Conservation (phyloP, 2,888 invertebrate species). For the Penaeus monodon region DNA sequence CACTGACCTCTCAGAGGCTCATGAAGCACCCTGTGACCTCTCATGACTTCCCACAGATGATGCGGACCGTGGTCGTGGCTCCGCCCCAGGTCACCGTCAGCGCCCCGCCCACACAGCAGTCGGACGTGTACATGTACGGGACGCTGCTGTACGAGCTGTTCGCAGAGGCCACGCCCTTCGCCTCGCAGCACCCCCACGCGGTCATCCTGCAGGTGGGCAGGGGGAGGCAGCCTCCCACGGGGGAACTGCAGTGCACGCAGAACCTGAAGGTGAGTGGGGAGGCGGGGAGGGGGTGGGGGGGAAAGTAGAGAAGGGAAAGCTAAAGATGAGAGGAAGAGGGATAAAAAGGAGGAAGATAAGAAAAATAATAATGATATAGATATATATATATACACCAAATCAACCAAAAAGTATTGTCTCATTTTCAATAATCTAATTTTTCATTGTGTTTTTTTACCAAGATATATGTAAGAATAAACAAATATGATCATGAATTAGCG, state of each 20-base stretch:
- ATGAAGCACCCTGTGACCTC: not conserved
- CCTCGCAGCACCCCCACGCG: slow-evolving; percentile 66
- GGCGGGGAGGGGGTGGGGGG: not conserved
- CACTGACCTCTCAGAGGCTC: too few relatives aligned
- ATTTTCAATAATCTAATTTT: too few relatives aligned
- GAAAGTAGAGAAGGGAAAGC: not conserved
- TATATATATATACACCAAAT: too few relatives aligned
- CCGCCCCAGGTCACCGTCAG: slow-evolving; percentile 66
- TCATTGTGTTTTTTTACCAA: too few relatives aligned
- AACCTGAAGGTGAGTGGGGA: slow-evolving; percentile 68
- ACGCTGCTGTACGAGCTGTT: slow-evolving; percentile 68
- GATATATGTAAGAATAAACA: too few relatives aligned
- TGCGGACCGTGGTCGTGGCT: slow-evolving; percentile 40
- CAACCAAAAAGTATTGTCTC: too few relatives aligned
- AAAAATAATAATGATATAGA: too few relatives aligned
- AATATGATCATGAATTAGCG: too few relatives aligned
- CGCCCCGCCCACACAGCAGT: slow-evolving; percentile 66
- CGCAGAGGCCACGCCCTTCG: slow-evolving; percentile 67
- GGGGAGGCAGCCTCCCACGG: slow-evolving; percentile 67
- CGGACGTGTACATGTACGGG: slow-evolving; percentile 68
- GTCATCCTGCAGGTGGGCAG: slow-evolving; percentile 67
- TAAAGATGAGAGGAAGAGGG: not conserved
- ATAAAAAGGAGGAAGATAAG: too few relatives aligned
- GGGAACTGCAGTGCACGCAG: slow-evolving; percentile 68
- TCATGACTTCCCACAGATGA: slow-evolving; percentile 51